These are phyloP conservation scores for Leontopithecus rosalia DNA, from an alignment of 2,797 vertebrate species.

Conservation along the genomic window DNA sequence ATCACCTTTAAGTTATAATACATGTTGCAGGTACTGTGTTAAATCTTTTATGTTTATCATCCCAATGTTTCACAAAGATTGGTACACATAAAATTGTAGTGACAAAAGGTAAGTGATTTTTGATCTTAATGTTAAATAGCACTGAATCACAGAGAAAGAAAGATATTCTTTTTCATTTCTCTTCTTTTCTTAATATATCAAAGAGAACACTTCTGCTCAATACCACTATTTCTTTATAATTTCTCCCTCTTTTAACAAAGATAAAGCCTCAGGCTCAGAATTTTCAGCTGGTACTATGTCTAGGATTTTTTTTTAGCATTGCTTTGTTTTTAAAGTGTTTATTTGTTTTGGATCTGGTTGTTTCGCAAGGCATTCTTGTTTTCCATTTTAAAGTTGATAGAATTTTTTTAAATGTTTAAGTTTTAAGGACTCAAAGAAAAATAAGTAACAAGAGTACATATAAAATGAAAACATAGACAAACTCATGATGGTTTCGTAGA, in stretches of 20 bases:
- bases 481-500: background rate
- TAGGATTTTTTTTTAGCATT: background rate
- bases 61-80: background rate
- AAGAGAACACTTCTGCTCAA: background rate
- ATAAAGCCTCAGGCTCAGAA: background rate
- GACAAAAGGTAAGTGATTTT: background rate
- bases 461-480: background rate
- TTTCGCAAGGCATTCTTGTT: background rate
- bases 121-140: background rate
- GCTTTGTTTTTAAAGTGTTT: background rate
- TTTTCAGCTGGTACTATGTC: background rate
- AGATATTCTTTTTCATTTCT: background rate
- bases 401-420: background rate
- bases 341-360: background rate
- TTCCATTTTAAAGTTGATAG: background rate
- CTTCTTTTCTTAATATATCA: background rate
- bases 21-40: background rate
- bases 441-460: background rate
- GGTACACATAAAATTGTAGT: background rate
- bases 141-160: background rate
- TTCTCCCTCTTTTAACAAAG: background rate
- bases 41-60: background rate
- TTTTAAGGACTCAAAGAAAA: background rate
- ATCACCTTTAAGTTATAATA: background rate
- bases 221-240: background rate